phyloP scores from a whole-genome alignment of 2,113 vertebrate species.

The Notiomystis cincta region DNA sequence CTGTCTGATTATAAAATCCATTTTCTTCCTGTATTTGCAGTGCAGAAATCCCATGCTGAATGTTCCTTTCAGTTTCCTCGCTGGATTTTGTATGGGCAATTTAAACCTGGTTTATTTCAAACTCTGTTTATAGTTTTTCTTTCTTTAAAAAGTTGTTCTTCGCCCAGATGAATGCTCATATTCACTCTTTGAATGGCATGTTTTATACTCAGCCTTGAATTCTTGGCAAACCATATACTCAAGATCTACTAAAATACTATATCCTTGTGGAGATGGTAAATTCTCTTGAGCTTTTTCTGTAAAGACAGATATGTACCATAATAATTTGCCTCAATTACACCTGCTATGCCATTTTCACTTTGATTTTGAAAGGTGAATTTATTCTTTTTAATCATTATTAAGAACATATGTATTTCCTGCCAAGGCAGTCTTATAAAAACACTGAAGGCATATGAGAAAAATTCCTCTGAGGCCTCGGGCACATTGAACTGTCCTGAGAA shows the following conservation, averaged over 20 bases:
- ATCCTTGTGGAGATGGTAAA: not conserved
- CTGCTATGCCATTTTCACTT: conserved; percentile 57
- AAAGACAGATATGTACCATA: conserved; percentile 10
- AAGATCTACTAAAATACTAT: not conserved
- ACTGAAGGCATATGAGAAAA: conserved; percentile 54
- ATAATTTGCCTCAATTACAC: conserved; percentile 46
- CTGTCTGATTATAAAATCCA: not conserved
- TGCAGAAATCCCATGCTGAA: not conserved
- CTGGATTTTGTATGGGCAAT: not conserved
- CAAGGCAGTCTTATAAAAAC: conserved; percentile 42
- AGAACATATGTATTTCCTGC: conserved; percentile 44
- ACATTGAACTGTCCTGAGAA: conserved; percentile 48
- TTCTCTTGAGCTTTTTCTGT: conserved; percentile 15
- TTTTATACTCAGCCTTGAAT: not conserved
- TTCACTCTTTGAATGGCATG: not conserved
- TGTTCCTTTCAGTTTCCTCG: not conserved
- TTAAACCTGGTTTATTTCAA: not conserved
- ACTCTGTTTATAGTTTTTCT: not conserved
- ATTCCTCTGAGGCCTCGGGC: conserved; percentile 43
- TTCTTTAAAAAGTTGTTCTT: not conserved
- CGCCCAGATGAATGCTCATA: not conserved
- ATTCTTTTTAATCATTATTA: conserved; percentile 59
- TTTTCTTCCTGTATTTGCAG: not conserved
- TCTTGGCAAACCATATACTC: not conserved
- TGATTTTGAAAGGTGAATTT: conserved; percentile 51